Percentiles rank a stretch among this genome's conserved stretches.
Conservation (phyloP, 1,140 invertebrate species). For the Hestina assimilis region DNA sequence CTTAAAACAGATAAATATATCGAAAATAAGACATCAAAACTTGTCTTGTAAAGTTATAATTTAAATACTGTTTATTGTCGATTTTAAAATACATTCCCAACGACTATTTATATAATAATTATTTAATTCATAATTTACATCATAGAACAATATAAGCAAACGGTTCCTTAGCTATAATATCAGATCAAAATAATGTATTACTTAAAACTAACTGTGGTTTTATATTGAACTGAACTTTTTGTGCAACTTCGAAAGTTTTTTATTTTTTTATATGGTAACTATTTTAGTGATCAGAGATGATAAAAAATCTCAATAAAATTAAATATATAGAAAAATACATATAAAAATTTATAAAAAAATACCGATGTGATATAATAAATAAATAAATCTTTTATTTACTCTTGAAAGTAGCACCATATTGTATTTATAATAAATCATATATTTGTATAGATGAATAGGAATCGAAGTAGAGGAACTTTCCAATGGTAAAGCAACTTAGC, state of each 20-base stretch:
- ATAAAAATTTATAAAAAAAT: slow-evolving; percentile 15
- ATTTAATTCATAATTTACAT: slow-evolving; percentile 45
- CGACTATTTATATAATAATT: slow-evolving; percentile 34
- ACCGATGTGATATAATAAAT: not conserved
- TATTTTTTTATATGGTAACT: slow-evolving; percentile 52
- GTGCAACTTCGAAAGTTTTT: slow-evolving; percentile 38
- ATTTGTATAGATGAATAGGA: slow-evolving; percentile 1
- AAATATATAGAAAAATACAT: not conserved
- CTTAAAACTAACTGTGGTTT: slow-evolving; percentile 29
- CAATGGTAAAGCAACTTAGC: not conserved
- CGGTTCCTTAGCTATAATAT: slow-evolving; percentile 51
- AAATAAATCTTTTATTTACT: slow-evolving; percentile 1
- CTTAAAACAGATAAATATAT: slow-evolving; percentile 68
- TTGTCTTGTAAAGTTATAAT: slow-evolving; percentile 37
- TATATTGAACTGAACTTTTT: slow-evolving; percentile 46
- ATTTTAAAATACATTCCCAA: slow-evolving; percentile 45
- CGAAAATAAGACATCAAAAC: slow-evolving; percentile 61
- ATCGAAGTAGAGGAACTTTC: not conserved
- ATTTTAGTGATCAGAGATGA: slow-evolving; percentile 31
- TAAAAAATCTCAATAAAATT: slow-evolving; percentile 24
- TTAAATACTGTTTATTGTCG: slow-evolving; percentile 54
- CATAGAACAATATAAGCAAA: slow-evolving; percentile 36
- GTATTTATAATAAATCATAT: slow-evolving; percentile 9
- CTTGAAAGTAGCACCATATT: slow-evolving; percentile 13
- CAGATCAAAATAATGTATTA: slow-evolving; percentile 57